Evolutionary conservation across 1,140 invertebrate species (phyloP).

Genomic region (Bombus difficillimus): DNA sequence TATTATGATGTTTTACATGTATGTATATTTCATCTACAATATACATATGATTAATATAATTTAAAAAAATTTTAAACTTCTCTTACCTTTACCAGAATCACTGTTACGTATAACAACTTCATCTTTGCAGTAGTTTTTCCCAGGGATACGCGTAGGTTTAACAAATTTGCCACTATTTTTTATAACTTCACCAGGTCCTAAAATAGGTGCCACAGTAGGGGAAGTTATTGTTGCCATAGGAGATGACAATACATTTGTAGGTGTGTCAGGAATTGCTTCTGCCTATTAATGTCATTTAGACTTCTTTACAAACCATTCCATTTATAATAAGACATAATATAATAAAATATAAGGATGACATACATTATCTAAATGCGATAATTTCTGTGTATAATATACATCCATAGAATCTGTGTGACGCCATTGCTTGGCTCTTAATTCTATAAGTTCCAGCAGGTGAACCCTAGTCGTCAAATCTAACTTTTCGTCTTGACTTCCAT

Average conservation of each 20-base stretch:
- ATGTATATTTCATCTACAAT: slow-evolving; percentile 18
- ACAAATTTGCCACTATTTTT: slow-evolving; percentile 94
- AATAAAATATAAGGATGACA: slow-evolving; percentile 43
- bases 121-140: slow-evolving; percentile 96
- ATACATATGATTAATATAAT: slow-evolving; percentile 6
- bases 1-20: slow-evolving; percentile 13
- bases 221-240: slow-evolving; percentile 71
- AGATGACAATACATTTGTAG: slow-evolving; percentile 72
- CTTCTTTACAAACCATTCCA: not conserved
- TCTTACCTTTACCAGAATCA: slow-evolving; percentile 96
- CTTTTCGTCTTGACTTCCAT: slow-evolving; percentile 91
- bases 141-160: slow-evolving; percentile 94
- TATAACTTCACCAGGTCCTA: slow-evolving; percentile 91
- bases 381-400: slow-evolving; percentile 92
- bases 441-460: slow-evolving; percentile 93
- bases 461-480: slow-evolving; percentile 91
- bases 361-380: slow-evolving; percentile 88
- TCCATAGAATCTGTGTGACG: slow-evolving; percentile 90
- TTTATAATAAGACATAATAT: not conserved
- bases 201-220: slow-evolving; percentile 83
- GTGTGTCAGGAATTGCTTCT: slow-evolving; percentile 75
- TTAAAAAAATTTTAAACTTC: slow-evolving; percentile 24
- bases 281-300: slow-evolving; percentile 53
- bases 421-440: slow-evolving; percentile 94
- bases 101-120: slow-evolving; percentile 96